Conservation (phyloP, 2,888 invertebrate genomes). For the Portevinia maculata region DNA sequence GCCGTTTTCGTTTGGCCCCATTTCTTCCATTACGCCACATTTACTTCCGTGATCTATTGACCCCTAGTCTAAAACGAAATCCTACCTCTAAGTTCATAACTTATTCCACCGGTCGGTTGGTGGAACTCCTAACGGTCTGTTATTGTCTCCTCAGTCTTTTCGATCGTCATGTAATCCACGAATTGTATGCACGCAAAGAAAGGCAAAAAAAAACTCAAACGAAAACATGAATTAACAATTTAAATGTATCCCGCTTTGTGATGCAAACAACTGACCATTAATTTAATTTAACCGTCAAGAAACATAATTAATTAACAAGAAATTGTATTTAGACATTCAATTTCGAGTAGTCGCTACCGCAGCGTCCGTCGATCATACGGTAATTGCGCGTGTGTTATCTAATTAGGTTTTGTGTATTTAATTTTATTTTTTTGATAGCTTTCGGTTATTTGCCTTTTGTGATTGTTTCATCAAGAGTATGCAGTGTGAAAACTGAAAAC, state of each 20-base stretch:
- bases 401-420: no score
- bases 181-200: no score
- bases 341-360: no score
- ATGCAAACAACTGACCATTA: not conserved
- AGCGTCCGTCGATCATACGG: no score
- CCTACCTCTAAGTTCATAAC: not conserved
- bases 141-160: not conserved
- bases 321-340: not conserved
- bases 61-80: not conserved
- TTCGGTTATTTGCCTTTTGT: no score
- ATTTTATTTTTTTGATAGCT: no score
- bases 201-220: no score
- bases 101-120: not conserved
- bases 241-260: not conserved
- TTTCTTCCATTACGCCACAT: not conserved
- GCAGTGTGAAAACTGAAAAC: no score
- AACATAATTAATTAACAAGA: no score
- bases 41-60: not conserved
- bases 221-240: not conserved
- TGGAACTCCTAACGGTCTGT: not conserved
- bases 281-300: not conserved
- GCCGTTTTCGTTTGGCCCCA: not conserved
- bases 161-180: not conserved
- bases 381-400: no score
- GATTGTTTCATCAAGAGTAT: no score